Percentiles rank a stretch among this genome's conserved stretches.
phyloP scores from a whole-genome alignment of 2,113 vertebrate genomes.

The Coregonus clupeaformis region DNA sequence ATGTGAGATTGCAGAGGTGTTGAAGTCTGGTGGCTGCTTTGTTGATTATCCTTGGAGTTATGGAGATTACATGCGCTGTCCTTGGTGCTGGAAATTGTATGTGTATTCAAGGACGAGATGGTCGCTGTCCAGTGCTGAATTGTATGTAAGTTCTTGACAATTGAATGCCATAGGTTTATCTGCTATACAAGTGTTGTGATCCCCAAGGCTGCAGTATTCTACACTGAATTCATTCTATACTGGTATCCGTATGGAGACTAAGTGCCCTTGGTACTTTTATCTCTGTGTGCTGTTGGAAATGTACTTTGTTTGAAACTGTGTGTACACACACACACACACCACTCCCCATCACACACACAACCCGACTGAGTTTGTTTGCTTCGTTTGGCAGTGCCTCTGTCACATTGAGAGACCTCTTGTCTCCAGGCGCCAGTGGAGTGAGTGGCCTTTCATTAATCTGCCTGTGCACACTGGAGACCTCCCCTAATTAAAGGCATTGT shows the following conservation, averaged over 20 bases:
- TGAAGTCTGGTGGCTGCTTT: too few relatives aligned
- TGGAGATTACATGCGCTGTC: not conserved
- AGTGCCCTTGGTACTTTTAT: not conserved
- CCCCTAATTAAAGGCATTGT: slow-evolving; percentile 71
- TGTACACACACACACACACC: slow-evolving; percentile 22
- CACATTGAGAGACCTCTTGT: slow-evolving; percentile 53
- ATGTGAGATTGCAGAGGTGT: too few relatives aligned
- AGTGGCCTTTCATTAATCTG: slow-evolving; percentile 70
- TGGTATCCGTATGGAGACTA: not conserved
- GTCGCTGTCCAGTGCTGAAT: too few relatives aligned
- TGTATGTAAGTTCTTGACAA: too few relatives aligned
- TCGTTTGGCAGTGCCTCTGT: slow-evolving; percentile 52
- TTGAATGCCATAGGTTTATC: too few relatives aligned
- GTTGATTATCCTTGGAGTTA: too few relatives aligned
- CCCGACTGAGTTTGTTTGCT: slow-evolving; percentile 20
- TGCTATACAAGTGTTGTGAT: too few relatives aligned
- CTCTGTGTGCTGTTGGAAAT: not conserved
- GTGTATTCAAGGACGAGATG: too few relatives aligned
- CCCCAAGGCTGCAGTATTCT: not conserved
- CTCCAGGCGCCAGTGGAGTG: slow-evolving; percentile 56
- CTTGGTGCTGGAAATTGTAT: not conserved
- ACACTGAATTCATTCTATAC: too few relatives aligned
- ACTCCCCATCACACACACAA: not conserved
- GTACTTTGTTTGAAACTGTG: not conserved
- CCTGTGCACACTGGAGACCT: slow-evolving; percentile 61